Evolutionary conservation across 2,888 invertebrate genomes (phyloP).

Genomic region (Cataglyphis livida): DNA sequence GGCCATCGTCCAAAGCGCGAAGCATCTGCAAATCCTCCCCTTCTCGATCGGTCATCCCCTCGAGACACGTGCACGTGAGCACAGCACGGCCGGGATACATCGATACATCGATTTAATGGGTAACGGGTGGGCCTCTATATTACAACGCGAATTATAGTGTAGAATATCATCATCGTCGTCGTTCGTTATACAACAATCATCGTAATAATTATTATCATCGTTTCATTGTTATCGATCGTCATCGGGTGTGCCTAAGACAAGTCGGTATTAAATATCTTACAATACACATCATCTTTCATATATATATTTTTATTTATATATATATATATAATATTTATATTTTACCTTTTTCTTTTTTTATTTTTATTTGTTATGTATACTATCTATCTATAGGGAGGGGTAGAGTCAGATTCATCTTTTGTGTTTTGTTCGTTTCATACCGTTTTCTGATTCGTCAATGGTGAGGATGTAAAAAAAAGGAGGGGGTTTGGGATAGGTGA

Average conservation of each 20-base stretch:
- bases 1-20: constrained; percentile 55
- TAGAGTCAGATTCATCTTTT: constrained; percentile 80
- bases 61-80: constrained; percentile 68
- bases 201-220: constrained; percentile 74
- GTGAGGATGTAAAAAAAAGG: constrained; percentile 69
- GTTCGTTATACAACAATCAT: constrained; percentile 73
- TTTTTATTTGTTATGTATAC: constrained; percentile 79
- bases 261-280: constrained; percentile 84
- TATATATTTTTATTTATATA: constrained; percentile 77
- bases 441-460: constrained; percentile 74
- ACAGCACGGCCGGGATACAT: constrained; percentile 82
- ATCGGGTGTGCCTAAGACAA: constrained; percentile 81
- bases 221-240: constrained; percentile 74
- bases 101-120: constrained; percentile 83
- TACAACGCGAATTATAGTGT: constrained; percentile 82
- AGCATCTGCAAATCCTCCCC: constrained; percentile 25
- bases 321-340: constrained; percentile 77
- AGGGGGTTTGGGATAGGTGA: constrained; percentile 42
- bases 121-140: constrained; percentile 82
- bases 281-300: constrained; percentile 83
- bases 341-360: constrained; percentile 77
- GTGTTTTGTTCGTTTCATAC: constrained; percentile 73
- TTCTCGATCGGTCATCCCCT: constrained; percentile 11
- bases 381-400: constrained; percentile 78
- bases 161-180: constrained; percentile 74